Percentiles rank a stretch among this genome's conserved stretches.
These are phyloP conservation scores for Caenorhabditis sp. DNA, from an alignment of 2,888 invertebrate genomes.

Conservation along the genomic window DNA sequence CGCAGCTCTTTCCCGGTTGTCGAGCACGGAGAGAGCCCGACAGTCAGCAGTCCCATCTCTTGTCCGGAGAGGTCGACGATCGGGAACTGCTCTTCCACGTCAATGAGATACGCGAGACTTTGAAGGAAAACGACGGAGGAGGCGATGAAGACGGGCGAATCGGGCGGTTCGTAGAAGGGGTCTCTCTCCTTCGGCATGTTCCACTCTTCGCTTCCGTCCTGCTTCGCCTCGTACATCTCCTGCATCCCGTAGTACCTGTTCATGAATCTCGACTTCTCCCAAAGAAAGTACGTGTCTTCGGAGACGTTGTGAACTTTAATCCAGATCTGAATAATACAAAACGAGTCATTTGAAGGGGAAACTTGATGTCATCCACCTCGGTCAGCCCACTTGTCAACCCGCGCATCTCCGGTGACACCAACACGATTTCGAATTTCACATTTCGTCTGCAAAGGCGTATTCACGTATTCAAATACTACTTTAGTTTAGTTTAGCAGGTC, in stretches of 20 bases:
- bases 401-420: constrained; percentile 82
- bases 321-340: constrained; percentile 78
- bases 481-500: neutral
- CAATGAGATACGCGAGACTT: constrained; percentile 81
- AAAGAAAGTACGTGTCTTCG: constrained; percentile 82
- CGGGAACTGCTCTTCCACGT: constrained; percentile 81
- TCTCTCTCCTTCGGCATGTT: constrained; percentile 81
- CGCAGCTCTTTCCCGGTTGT: constrained; percentile 81
- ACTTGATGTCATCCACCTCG: constrained; percentile 80
- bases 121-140: constrained; percentile 82
- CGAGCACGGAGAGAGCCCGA: constrained; percentile 82
- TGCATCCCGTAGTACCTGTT: constrained; percentile 82
- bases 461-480: neutral
- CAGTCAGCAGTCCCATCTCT: constrained; percentile 79
- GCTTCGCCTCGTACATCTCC: constrained; percentile 82
- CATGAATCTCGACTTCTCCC: constrained; percentile 82
- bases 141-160: constrained; percentile 81
- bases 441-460: constrained; percentile 77
- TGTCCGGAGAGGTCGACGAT: constrained; percentile 81
- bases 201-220: constrained; percentile 81
- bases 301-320: constrained; percentile 81
- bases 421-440: constrained; percentile 82
- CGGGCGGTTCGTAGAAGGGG: constrained; percentile 82
- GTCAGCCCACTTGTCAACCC: constrained; percentile 80
- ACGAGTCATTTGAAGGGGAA: too few species aligned